Evolutionary conservation across 2,888 invertebrate genomes (phyloP).

Genomic region (Suillia variegata): DNA sequence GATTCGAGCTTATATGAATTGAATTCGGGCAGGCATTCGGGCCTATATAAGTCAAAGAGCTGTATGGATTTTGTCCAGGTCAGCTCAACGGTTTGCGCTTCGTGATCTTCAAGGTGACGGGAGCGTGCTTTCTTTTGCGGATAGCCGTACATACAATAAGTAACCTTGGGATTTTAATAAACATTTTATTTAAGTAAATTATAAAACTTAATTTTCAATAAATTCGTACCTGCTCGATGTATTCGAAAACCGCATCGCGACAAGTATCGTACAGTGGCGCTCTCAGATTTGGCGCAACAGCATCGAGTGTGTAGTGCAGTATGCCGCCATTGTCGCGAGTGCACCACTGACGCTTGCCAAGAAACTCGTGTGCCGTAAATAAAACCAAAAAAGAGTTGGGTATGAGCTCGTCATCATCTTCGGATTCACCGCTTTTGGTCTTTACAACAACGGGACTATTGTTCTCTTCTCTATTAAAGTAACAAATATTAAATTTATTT

Average conservation of each 20-base stretch:
- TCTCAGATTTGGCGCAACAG: conserved; percentile 72
- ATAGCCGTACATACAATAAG: conserved; percentile 83
- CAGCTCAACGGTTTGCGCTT: conserved; percentile 70
- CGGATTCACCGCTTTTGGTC: conserved; percentile 40
- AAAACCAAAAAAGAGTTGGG: conserved; percentile 78
- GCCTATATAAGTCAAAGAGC: conserved; percentile 79
- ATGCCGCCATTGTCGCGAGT: conserved; percentile 77
- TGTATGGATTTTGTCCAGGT: conserved; percentile 77
- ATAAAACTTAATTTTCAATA: neutral
- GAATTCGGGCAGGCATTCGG: conserved; percentile 77
- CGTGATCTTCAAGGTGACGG: conserved; percentile 65
- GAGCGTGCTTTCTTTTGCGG: conserved; percentile 70
- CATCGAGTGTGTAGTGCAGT: conserved; percentile 77
- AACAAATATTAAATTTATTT: neutral
- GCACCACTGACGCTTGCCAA: conserved; percentile 82
- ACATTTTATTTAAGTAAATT: conserved; percentile 2
- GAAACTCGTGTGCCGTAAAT: conserved; percentile 82
- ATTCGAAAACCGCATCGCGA: conserved; percentile 74
- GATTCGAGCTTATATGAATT: conserved; percentile 75
- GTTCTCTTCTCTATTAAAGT: conserved; percentile 69
- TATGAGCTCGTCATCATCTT: conserved; percentile 65
- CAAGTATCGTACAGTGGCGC: conserved; percentile 69
- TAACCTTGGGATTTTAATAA: conserved; percentile 47
- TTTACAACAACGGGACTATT: conserved; percentile 18
- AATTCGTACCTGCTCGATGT: conserved; percentile 73